phyloP scores from a whole-genome alignment of 2,888 invertebrate genomes.

The Falcaria lacertinaria region DNA sequence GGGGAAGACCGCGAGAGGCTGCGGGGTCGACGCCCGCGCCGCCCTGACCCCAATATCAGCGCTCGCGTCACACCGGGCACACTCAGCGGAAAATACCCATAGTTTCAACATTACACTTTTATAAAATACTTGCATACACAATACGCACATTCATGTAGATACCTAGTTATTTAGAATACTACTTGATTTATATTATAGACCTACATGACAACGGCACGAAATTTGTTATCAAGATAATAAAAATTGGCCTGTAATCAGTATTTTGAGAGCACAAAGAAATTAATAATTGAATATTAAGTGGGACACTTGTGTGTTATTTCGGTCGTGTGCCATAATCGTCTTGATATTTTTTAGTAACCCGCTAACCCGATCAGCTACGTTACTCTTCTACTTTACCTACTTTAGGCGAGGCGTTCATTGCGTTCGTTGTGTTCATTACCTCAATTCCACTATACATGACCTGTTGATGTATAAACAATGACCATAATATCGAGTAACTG shows the following conservation, averaged over 20 bases:
- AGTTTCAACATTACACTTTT: constrained; percentile 42
- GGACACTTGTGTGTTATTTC: no score
- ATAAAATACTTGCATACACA: constrained; percentile 19
- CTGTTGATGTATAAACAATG: constrained; percentile 28
- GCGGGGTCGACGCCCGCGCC: constrained; percentile 75
- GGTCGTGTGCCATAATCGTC: constrained; percentile 24
- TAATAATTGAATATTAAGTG: no score
- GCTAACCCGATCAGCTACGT: constrained; percentile 44
- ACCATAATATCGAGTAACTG: constrained; percentile 12
- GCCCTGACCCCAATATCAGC: constrained; percentile 76
- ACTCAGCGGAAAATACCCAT: constrained; percentile 74
- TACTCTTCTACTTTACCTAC: constrained; percentile 28
- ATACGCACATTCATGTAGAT: no score
- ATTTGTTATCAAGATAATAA: no score
- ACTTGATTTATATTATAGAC: no score
- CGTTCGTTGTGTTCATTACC: constrained; percentile 51
- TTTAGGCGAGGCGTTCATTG: constrained; percentile 31
- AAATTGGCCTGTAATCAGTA: no score
- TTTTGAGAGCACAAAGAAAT: no score
- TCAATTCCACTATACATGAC: constrained; percentile 40
- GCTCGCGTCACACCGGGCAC: constrained; percentile 76
- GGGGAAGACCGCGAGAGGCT: constrained; percentile 44
- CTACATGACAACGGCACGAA: no score
- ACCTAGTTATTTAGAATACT: no score
- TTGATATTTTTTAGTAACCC: constrained; percentile 46